Evolutionary conservation across 2,797 vertebrate genomes (phyloP), one percentile per base, ranked within the genome.

Genomic region (Tapirus indicus): DNA sequence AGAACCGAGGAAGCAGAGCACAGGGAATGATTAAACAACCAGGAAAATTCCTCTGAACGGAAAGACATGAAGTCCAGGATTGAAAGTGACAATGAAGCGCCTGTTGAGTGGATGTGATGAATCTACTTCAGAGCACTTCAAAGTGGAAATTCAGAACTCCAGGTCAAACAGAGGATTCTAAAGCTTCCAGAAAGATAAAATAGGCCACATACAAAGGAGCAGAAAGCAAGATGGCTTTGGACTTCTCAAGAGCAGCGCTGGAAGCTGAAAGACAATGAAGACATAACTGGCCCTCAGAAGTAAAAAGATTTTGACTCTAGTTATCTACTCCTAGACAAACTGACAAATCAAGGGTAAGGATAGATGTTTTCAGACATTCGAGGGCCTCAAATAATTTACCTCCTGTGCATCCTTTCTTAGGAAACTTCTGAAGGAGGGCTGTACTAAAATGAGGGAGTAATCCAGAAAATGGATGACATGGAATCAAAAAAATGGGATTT

Each of bases 181-280:
- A 94, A 77, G 29, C 60, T 86, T 96, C 60, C 18, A 78, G 84
- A 87, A 74, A 83, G 62, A 62, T 68, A 72, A 89, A 94, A 85
- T 49, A 80, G 20, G 23, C 25, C 47, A 38, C n/a, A 68, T 27
- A 35, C 13, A 82, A 64, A 82, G 10, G 49, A 47, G 60, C 35
- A 72, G 64, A 91, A 93, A 71, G 20, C 1, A 71, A 14, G 32
- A 27, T 77, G 27, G 13, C 16, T 64, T 78, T 84, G 66, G 32
- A 74, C 21, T 29, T 52, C 85, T 74, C 27, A 69, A 64, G 60
- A 82, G 68, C n/a, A 88, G 35, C 29, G 23, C 60, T 64, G n/a
- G 35, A 91, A 91, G 41, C 41, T 68, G 23, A 69, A 64, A 89
- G 32, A 91, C 35, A 56, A 62, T 71, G 21, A 94, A 49, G 38